Conservation (phyloP, 2,888 invertebrate genomes). For the Dione vanillae region DNA sequence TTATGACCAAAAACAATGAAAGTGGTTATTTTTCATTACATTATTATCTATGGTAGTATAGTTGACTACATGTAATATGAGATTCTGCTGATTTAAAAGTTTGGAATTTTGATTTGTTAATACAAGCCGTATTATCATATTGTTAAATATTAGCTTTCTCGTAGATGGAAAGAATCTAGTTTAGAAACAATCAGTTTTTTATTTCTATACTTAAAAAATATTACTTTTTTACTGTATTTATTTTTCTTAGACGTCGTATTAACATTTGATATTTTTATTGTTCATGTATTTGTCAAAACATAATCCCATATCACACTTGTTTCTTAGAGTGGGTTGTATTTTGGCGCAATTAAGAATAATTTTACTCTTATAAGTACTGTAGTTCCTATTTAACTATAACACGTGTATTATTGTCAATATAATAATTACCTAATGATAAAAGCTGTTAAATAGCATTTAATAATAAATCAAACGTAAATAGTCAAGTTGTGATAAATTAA, state of each 20-base stretch:
- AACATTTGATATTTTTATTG: background rate
- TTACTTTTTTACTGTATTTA: background rate
- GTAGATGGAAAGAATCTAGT: background rate
- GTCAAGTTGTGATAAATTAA: background rate
- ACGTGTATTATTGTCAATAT: background rate
- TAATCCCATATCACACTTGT: background rate
- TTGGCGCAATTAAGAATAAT: background rate
- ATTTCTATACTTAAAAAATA: too few species aligned
- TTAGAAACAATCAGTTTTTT: background rate
- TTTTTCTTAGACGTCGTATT: background rate
- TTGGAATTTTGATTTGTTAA: background rate
- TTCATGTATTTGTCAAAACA: background rate
- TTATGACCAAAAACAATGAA: background rate
- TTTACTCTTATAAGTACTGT: background rate
- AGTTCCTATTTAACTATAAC: too few species aligned
- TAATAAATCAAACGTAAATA: background rate
- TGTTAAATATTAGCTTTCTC: background rate
- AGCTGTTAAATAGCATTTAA: background rate
- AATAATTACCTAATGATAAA: background rate
- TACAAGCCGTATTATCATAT: too few species aligned
- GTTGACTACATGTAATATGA: slow-evolving; percentile 67
- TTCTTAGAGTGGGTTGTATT: background rate
- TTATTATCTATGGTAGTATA: slow-evolving; percentile 30
- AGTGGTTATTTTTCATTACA: slow-evolving; percentile 21
- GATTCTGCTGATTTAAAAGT: slow-evolving; percentile 60